phyloP scores from a whole-genome alignment of 2,888 invertebrate species.

The Platycheirus albimanus region DNA sequence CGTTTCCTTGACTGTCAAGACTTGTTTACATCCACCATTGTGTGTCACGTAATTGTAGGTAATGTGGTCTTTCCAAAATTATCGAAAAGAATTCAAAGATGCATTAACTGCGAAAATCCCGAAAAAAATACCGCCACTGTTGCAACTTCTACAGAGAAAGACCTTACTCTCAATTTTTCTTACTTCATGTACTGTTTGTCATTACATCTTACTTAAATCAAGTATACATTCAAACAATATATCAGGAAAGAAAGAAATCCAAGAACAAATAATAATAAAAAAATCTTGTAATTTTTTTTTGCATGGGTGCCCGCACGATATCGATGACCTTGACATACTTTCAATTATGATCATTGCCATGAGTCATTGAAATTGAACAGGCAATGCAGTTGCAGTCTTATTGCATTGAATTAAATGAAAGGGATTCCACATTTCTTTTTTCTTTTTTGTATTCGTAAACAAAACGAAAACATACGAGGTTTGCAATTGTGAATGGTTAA shows the following conservation, averaged over 20 bases:
- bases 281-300: constrained; percentile 18
- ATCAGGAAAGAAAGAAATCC: constrained; percentile 14
- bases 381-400: constrained; percentile 33
- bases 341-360: constrained; percentile 36
- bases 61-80: too few species aligned
- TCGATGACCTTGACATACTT: constrained; percentile 43
- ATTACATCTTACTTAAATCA: background rate
- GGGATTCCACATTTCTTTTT: constrained; percentile 19
- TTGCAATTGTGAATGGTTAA: constrained; percentile 19
- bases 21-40: too few species aligned
- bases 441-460: constrained; percentile 10
- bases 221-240: constrained; percentile 4
- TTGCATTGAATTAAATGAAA: constrained; percentile 27
- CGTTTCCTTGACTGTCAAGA: too few species aligned
- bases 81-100: too few species aligned
- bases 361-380: constrained; percentile 35
- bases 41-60: too few species aligned
- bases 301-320: constrained; percentile 16
- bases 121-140: too few species aligned
- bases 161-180: too few species aligned
- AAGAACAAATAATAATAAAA: constrained; percentile 17
- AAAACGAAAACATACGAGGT: background rate
- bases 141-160: too few species aligned
- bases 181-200: too few species aligned
- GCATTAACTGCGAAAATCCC: too few species aligned